Conservation (phyloP, 2,888 invertebrate species). For the Hofmannophila pseudospretella region DNA sequence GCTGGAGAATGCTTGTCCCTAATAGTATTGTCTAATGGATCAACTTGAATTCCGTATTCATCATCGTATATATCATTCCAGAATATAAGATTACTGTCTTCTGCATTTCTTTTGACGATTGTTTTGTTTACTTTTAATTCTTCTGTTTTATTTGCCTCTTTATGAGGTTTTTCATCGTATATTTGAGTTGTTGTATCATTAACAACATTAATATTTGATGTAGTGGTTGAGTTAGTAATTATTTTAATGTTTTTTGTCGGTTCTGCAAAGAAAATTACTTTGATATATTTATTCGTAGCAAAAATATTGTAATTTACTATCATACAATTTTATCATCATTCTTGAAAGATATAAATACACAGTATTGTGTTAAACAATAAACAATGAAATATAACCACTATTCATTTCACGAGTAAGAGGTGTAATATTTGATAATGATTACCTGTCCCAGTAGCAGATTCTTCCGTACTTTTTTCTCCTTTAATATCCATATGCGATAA, state of each 20-base stretch:
- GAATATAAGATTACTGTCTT: slow-evolving; percentile 40
- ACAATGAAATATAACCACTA: too few relatives aligned
- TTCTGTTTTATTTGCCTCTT: neutral
- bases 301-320: too few relatives aligned
- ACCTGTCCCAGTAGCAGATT: neutral
- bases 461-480: slow-evolving; percentile 2
- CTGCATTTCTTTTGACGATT: slow-evolving; percentile 45
- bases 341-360: too few relatives aligned
- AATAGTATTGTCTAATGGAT: slow-evolving; percentile 31
- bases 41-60: slow-evolving; percentile 50
- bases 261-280: neutral
- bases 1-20: slow-evolving; percentile 28
- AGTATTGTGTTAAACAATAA: too few relatives aligned
- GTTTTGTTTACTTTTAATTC: slow-evolving; percentile 21
- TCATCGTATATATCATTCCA: slow-evolving; percentile 66
- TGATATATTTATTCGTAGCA: too few relatives aligned
- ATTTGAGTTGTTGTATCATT: neutral
- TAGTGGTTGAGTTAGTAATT: neutral
- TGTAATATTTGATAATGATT: too few relatives aligned
- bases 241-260: neutral
- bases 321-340: too few relatives aligned
- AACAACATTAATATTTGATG: slow-evolving; percentile 7
- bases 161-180: neutral
- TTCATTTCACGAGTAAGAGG: too few relatives aligned
- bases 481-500: neutral